Evolutionary conservation across 2,113 vertebrate genomes (phyloP), one percentile per base, ranked within the genome.

Genomic region (Gyps fulvus): DNA sequence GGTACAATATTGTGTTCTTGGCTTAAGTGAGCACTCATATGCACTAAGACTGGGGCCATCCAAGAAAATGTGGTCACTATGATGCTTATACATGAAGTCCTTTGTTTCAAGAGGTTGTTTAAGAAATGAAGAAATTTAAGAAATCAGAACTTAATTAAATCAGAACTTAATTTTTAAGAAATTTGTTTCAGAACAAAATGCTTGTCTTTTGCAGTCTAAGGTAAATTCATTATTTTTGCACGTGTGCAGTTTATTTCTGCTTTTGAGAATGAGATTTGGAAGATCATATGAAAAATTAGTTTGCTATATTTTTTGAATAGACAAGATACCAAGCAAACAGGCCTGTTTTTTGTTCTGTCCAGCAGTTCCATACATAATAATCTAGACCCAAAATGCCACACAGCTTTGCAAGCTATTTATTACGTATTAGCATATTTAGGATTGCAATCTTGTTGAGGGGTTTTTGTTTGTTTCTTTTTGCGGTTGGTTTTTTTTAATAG

Each of bases 391-490:
- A 66, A 43, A 26, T 32, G 11, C 34, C 8, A 7, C 62, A 29
- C 5, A 42, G 27, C 19, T 70, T 59, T 84, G 50, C 27, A 71
- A 67, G 18, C 11, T 49, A 2, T 62, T 42, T 86, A 7, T 47
- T 79, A 23, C 0, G 0, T 50, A 11, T 21, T 63, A 47, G 17
- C 9, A 1, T 67, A 23, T 76, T 93, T 83, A 63, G 57, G n/a
- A 42, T 50, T 38, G 25, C 32, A 47, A 0, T 74, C 19, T 82
- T 90, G 11, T 54, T 32, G 14, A 57, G 36, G 11, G 4, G 1
- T 0, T n/a, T 78, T 57, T n/a, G 3, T 11, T 49, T 49, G 11
- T 20, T 72, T 26, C 0, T 34, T 90, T 80, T 8, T 2, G 8
- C 38, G 21, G 16, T 61, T 73, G 11, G 3, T 1, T 11, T 36